phyloP scores from a whole-genome alignment of 1,140 invertebrate species.

The Anoplolepis gracilipes region DNA sequence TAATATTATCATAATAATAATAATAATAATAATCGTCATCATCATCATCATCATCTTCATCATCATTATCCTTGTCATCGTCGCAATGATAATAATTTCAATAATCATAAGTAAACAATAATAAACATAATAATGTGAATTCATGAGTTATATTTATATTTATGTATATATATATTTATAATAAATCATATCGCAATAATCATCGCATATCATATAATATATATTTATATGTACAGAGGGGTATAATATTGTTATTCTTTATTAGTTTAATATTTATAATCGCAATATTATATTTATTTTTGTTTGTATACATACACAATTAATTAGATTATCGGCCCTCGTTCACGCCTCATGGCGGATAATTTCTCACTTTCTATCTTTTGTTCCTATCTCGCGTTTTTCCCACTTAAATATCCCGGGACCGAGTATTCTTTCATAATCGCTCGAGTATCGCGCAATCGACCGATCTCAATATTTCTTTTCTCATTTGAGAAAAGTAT shows the following conservation, averaged over 20 bases:
- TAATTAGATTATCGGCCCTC: slow-evolving; percentile 83
- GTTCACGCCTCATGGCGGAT: slow-evolving; percentile 69
- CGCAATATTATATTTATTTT: slow-evolving; percentile 85
- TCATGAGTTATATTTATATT: slow-evolving; percentile 79
- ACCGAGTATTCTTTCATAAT: slow-evolving; percentile 51
- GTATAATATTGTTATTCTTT: slow-evolving; percentile 84
- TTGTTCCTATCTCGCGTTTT: slow-evolving; percentile 69
- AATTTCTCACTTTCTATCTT: slow-evolving; percentile 75
- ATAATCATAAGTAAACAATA: slow-evolving; percentile 81
- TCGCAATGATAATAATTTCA: slow-evolving; percentile 78
- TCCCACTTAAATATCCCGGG: slow-evolving; percentile 38
- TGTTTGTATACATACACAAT: slow-evolving; percentile 85
- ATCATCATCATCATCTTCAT: slow-evolving; percentile 26
- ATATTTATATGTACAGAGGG: slow-evolving; percentile 86
- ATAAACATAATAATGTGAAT: slow-evolving; percentile 82
- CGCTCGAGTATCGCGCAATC: slow-evolving; percentile 63
- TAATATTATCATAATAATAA: slow-evolving; percentile 85
- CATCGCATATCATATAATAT: slow-evolving; percentile 82
- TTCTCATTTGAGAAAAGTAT: slow-evolving; percentile 61
- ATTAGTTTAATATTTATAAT: slow-evolving; percentile 85
- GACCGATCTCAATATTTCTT: slow-evolving; percentile 52
- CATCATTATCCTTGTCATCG: slow-evolving; percentile 58
- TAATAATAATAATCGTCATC: slow-evolving; percentile 80
- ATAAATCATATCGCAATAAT: slow-evolving; percentile 85
- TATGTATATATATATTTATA: slow-evolving; percentile 79